A percentile compares a stretch with the other conserved stretches of the same genome.
phyloP scores from a whole-genome alignment of 2,113 vertebrate species.

The Lasiurus cinereus region DNA sequence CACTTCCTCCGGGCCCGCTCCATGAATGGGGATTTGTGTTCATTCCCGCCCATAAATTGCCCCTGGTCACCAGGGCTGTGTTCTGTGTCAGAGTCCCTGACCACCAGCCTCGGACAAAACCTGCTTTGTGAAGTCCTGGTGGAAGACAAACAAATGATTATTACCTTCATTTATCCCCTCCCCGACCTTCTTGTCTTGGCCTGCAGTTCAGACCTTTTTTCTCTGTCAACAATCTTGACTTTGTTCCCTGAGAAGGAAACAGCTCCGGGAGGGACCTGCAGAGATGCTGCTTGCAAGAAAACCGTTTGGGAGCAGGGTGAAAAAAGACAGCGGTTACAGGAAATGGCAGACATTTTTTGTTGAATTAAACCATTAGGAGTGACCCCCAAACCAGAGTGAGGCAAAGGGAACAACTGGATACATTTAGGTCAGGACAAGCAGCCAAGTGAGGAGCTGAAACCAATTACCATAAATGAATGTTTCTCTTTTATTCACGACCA shows the following conservation, averaged over 20 bases:
- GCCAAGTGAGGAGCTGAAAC: conserved; percentile 94
- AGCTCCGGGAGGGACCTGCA: conserved; percentile 85
- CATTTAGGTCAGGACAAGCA: conserved; percentile 93
- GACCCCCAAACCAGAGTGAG: conserved; percentile 92
- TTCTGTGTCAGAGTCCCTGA: conserved; percentile 91
- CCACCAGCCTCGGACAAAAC: conserved; percentile 90
- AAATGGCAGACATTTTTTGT: conserved; percentile 98
- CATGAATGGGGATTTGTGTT: conserved; percentile 92
- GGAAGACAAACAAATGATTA: conserved; percentile 91
- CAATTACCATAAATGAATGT: conserved; percentile 95
- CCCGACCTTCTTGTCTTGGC: conserved; percentile 76
- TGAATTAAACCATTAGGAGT: conserved; percentile 98
- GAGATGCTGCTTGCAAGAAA: conserved; percentile 88
- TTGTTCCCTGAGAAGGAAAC: conserved; percentile 91
- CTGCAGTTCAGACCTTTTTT: conserved; percentile 87
- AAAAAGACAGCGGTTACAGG: conserved; percentile 97
- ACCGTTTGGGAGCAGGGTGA: conserved; percentile 93
- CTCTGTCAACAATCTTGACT: conserved; percentile 92
- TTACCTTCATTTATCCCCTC: conserved; percentile 78
- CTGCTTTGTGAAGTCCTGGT: conserved; percentile 89
- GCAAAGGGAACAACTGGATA: conserved; percentile 94
- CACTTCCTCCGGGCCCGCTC: conserved; percentile 88
- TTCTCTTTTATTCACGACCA: conserved; percentile 94
- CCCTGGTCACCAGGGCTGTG: conserved; percentile 93
- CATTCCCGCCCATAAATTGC: conserved; percentile 90